Conservation (phyloP, 2,888 invertebrate genomes). For the Leptothorax acervorum region DNA sequence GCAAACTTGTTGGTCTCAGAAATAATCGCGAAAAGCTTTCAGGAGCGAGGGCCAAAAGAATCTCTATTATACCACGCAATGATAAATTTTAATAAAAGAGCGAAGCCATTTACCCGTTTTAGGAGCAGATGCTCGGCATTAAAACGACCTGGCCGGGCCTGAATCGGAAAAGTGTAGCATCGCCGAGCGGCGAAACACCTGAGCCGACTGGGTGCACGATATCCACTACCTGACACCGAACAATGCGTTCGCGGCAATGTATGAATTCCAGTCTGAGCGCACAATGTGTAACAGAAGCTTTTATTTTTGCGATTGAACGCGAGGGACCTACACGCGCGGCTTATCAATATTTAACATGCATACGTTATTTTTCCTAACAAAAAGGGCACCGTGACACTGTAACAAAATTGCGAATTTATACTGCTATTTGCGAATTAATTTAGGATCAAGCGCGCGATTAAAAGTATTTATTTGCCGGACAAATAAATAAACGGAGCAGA, state of each 20-base stretch:
- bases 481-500: slow-evolving; percentile 37
- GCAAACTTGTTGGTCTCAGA: slow-evolving; percentile 1
- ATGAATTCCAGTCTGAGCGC: slow-evolving; percentile 56
- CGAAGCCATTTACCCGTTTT: slow-evolving; percentile 33
- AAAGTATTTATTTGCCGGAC: slow-evolving; percentile 41
- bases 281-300: slow-evolving; percentile 9
- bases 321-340: background rate
- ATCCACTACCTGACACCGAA: slow-evolving; percentile 67
- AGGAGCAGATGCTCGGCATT: slow-evolving; percentile 60
- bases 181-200: slow-evolving; percentile 59
- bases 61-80: slow-evolving; percentile 48
- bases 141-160: slow-evolving; percentile 46
- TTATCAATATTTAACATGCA: slow-evolving; percentile 27
- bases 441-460: slow-evolving; percentile 35
- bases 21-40: slow-evolving; percentile 50
- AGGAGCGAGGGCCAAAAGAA: slow-evolving; percentile 21
- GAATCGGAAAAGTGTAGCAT: slow-evolving; percentile 51
- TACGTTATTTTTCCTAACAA: slow-evolving; percentile 6
- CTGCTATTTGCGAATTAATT: slow-evolving; percentile 40
- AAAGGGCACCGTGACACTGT: background rate
- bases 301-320: slow-evolving; percentile 19
- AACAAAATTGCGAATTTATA: slow-evolving; percentile 9
- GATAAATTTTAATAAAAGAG: slow-evolving; percentile 63
- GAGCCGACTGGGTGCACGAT: slow-evolving; percentile 63
- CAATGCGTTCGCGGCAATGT: slow-evolving; percentile 71